Conservation (phyloP, 2,888 invertebrate genomes). For the Didymodactylos carnosus region DNA sequence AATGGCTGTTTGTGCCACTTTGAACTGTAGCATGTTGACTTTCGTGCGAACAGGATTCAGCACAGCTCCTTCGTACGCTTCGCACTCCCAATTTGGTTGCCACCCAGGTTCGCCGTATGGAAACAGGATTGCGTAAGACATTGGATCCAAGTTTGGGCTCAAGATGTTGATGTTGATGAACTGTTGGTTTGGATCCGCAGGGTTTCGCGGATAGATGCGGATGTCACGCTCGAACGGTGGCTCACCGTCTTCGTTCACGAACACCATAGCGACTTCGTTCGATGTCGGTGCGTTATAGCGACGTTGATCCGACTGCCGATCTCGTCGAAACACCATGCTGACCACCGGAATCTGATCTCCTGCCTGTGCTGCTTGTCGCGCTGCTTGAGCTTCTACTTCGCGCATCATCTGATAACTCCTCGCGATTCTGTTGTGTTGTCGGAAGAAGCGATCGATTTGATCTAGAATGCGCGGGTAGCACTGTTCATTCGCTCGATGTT, state of each 20-base stretch:
- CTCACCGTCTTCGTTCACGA: neutral
- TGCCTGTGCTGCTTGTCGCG: no score
- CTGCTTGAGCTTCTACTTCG: no score
- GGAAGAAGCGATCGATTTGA: conserved; percentile 1
- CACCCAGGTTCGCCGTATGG: neutral
- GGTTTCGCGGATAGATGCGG: no score
- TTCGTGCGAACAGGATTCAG: neutral
- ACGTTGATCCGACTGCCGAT: no score
- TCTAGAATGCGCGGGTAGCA: conserved; percentile 13
- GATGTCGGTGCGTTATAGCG: no score
- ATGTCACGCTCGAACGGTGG: neutral
- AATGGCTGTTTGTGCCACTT: neutral
- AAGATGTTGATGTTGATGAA: neutral
- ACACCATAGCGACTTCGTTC: no score
- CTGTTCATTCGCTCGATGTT: neutral
- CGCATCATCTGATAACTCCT: no score
- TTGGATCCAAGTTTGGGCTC: neutral
- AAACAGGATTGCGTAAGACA: neutral
- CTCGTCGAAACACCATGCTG: no score
- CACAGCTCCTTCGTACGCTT: neutral
- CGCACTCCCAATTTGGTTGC: neutral
- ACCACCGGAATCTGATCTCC: conserved; percentile 8
- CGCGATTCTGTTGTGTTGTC: no score
- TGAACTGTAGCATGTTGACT: neutral
- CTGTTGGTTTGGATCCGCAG: neutral